Conservation (phyloP, 2,113 vertebrate genomes). For the Leptodactylus fuscus region DNA sequence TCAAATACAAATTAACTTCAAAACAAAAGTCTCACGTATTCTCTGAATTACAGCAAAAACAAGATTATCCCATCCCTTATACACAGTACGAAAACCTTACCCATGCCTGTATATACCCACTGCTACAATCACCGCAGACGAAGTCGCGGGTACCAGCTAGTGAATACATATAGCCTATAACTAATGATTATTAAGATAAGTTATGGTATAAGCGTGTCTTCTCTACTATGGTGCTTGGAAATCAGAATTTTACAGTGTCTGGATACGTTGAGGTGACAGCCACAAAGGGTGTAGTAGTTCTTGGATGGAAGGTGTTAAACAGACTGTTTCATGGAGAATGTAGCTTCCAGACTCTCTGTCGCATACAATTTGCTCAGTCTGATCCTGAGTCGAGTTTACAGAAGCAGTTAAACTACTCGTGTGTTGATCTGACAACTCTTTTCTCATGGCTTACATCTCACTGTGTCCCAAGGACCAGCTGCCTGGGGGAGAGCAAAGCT, state of each 20-base stretch:
- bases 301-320: conserved; percentile 38
- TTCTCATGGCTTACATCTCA: conserved; percentile 49
- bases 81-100: no score
- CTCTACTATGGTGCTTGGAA: neutral
- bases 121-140: no score
- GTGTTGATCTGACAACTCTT: conserved; percentile 51
- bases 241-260: neutral
- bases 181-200: no score
- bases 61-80: no score
- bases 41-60: no score
- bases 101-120: no score
- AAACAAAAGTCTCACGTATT: no score
- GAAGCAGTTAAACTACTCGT: conserved; percentile 52
- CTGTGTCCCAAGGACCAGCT: conserved; percentile 37
- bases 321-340: neutral
- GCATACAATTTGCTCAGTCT: conserved; percentile 36
- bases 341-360: conserved; percentile 42
- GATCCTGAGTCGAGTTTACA: conserved; percentile 51
- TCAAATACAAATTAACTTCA: no score
- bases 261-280: neutral
- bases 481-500: conserved; percentile 20
- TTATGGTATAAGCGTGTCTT: neutral
- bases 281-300: neutral
- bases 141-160: no score
- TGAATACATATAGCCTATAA: no score